Conservation (phyloP, 2,888 invertebrate genomes). For the Plebejus argus region DNA sequence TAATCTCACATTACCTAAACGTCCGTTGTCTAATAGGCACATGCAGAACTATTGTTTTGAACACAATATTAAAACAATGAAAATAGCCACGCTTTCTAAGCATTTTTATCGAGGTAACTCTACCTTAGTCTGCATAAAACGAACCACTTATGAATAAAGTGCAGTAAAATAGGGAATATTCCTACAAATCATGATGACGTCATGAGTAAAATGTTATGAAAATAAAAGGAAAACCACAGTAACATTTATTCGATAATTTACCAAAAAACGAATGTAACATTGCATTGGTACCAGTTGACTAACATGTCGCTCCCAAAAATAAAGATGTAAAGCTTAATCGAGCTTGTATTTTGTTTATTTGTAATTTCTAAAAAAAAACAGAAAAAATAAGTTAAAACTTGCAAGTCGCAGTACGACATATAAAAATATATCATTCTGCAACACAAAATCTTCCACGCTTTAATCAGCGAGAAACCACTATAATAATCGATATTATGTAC, state of each 20-base stretch:
- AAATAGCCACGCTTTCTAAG: conserved; percentile 16
- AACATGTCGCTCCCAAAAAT: not conserved
- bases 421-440: not conserved
- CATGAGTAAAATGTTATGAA: not conserved
- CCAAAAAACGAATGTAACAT: too few relatives aligned
- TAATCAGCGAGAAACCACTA: not conserved
- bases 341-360: not conserved
- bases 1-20: not conserved
- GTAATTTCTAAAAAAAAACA: not conserved
- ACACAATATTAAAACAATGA: not conserved
- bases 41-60: conserved; percentile 6
- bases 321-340: too few relatives aligned
- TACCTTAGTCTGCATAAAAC: not conserved
- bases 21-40: not conserved
- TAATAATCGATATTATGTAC: not conserved
- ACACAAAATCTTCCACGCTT: conserved; percentile 1
- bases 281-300: not conserved
- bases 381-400: not conserved
- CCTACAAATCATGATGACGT: not conserved
- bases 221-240: not conserved
- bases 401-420: not conserved
- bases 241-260: not conserved
- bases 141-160: not conserved
- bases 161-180: not conserved
- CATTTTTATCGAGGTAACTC: not conserved